Conservation (phyloP, 2,888 invertebrate genomes). For the Parnassius smintheus region DNA sequence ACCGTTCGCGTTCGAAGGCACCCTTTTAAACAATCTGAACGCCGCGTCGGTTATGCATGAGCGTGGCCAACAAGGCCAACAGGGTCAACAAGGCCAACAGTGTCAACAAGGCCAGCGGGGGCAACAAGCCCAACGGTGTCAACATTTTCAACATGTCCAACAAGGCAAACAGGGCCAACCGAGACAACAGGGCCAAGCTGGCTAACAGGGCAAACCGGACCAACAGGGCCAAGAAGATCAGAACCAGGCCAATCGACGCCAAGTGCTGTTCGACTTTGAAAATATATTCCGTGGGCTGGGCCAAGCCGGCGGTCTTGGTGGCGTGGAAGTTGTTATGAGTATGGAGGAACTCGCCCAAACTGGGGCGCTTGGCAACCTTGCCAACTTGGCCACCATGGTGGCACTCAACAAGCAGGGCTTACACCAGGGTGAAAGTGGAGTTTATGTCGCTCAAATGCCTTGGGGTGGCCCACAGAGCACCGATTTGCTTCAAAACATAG, state of each 20-base stretch:
- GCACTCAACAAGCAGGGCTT: background rate
- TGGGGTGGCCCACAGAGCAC: constrained; percentile 48
- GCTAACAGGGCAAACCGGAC: background rate
- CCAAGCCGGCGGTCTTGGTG: constrained; percentile 43
- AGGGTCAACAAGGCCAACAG: background rate
- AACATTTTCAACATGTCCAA: too few species aligned
- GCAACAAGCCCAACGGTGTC: background rate
- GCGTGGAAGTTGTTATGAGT: constrained; percentile 63
- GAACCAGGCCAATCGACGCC: constrained; percentile 36
- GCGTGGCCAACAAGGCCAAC: background rate
- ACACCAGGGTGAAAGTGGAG: constrained; percentile 33
- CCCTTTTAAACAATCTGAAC: constrained; percentile 39
- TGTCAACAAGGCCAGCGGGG: background rate
- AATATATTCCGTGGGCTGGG: constrained; percentile 53
- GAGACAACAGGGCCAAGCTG: too few species aligned
- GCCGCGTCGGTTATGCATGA: background rate
- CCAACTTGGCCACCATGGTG: background rate
- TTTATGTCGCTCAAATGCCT: constrained; percentile 48
- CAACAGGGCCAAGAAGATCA: constrained; percentile 10
- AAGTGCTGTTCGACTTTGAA: constrained; percentile 42
- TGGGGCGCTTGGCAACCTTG: constrained; percentile 32
- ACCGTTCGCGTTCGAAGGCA: constrained; percentile 52
- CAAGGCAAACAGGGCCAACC: background rate
- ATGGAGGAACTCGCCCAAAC: constrained; percentile 58
- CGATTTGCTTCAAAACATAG: constrained; percentile 54